These are phyloP conservation scores for Ianthella basta DNA, from an alignment of 37 sponge, comb jelly and placozoan species.

Conservation along the genomic window DNA sequence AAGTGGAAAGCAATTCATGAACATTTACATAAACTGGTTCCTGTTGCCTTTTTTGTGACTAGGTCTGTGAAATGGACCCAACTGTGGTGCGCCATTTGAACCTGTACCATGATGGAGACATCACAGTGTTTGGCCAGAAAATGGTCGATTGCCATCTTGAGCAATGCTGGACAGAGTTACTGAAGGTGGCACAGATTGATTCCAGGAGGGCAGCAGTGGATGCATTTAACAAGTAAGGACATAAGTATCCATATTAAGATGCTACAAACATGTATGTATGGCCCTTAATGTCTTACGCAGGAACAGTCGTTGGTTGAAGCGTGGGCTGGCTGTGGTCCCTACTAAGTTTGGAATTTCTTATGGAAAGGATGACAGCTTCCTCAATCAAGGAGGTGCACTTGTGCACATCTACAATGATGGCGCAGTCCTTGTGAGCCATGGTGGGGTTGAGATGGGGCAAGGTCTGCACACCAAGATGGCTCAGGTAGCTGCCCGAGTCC, in stretches of 20 bases:
- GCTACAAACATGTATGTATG: not conserved
- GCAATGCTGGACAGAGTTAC: slow-evolving; percentile 15
- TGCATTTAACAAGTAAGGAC: slow-evolving; percentile 34
- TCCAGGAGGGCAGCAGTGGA: slow-evolving; percentile 13
- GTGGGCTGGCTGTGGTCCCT: slow-evolving; percentile 39
- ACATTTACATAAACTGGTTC: not conserved
- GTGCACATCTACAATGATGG: slow-evolving; percentile 55
- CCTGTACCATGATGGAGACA: slow-evolving; percentile 27
- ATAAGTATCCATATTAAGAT: not conserved
- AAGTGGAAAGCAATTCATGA: not conserved
- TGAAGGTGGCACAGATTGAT: not conserved
- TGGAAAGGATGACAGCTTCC: not conserved
- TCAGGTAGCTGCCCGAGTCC: slow-evolving; percentile 31
- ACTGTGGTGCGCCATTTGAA: slow-evolving; percentile 38
- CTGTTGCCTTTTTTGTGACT: not conserved
- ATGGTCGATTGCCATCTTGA: not conserved
- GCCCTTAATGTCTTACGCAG: not conserved
- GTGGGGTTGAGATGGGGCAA: slow-evolving; percentile 67
- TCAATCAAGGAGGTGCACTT: slow-evolving; percentile 32
- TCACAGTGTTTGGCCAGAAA: not conserved
- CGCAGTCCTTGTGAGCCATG: slow-evolving; percentile 46
- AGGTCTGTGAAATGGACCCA: not conserved
- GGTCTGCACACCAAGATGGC: slow-evolving; percentile 57
- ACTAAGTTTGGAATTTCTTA: slow-evolving; percentile 19
- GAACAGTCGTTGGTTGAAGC: slow-evolving; percentile 42